Base-by-base conservation (phyloP, 2,888 invertebrate species). In the Ochropleura leucogaster region DNA sequence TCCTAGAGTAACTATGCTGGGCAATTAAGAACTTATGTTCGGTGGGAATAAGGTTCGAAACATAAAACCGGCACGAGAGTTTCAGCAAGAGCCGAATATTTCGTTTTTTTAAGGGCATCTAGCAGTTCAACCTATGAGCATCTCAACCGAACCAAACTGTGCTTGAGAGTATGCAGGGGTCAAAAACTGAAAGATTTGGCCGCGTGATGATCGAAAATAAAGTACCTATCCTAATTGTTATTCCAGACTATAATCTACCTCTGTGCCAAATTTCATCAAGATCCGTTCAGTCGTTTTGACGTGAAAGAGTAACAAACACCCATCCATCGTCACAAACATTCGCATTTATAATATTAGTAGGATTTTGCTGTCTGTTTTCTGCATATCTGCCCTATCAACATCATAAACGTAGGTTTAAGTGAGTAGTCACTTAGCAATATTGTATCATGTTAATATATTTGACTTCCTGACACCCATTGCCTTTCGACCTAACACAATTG, bases 401-500 rank as follows among this genome's bases (percentile, higher is more conserved):
- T 49, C 30, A 55, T 55, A 46, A 63, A 73, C 42, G n/a, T 40
- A 62, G 7, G 60, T 62, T 44, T n/a, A 62, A 62, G 8, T 62
- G 62, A 44, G n/a, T 18, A 59, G 2, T 20, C 74, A 84, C 64
- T 84, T 74, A 84, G 64, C 44, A 70, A 55, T 44, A 84, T 67
- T 70, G 80, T 70, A 59, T 62, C 59, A 53, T 63, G 66, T n/a
- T 69, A 73, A 74, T 74, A 79, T 46, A 84, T 73, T 79, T 72
- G 68, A 84, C 80, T 84, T 84, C 30, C 40, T 60, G 74, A 69
- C 84, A 40, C 40, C 47, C 8, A 49, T 73, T 80, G 79, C 51
- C 53, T 53, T 18, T 42, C 51, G 68, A 83, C 83, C 64, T 59
- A 47, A 18, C 40, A 68, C 68, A 60, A 64, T 72, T 68, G 55